Conservation (phyloP, 2,113 vertebrate species). For the Brachirus orientalis region DNA sequence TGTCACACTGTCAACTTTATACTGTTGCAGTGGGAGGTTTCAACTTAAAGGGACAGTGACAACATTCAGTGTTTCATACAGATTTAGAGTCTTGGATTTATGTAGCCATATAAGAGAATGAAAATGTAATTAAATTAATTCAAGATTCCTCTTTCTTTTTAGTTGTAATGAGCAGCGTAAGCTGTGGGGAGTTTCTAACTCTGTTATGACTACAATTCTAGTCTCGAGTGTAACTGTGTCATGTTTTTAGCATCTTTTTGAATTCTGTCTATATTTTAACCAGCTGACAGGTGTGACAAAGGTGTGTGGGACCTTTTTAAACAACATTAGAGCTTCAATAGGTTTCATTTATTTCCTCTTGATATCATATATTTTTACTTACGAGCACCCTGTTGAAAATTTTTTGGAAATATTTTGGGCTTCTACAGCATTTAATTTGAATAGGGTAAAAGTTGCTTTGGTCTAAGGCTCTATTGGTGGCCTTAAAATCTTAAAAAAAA, state of each 20-base stretch:
- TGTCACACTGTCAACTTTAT: slow-evolving; percentile 49
- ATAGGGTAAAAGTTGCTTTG: background rate
- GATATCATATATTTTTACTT: slow-evolving; percentile 8
- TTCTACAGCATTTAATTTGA: too few species aligned
- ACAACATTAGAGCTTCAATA: background rate
- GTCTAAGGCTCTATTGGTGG: slow-evolving; percentile 5
- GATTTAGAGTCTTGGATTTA: slow-evolving; percentile 1
- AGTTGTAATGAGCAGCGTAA: slow-evolving; percentile 1
- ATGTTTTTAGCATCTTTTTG: slow-evolving; percentile 5
- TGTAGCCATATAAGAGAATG: background rate
- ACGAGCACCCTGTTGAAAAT: slow-evolving; percentile 13
- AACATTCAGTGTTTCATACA: slow-evolving; percentile 4
- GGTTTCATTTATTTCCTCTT: slow-evolving; percentile 14
- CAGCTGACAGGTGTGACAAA: too few species aligned
- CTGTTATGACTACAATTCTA: background rate
- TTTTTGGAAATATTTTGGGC: background rate
- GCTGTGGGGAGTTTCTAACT: background rate
- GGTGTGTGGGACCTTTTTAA: background rate
- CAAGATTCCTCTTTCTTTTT: background rate
- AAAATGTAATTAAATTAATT: background rate
- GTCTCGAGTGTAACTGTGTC: slow-evolving; percentile 10
- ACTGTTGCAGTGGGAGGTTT: slow-evolving; percentile 41
- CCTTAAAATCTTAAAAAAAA: background rate
- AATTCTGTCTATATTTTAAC: slow-evolving; percentile 25
- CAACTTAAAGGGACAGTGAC: slow-evolving; percentile 49